Evolutionary conservation across 2,888 invertebrate genomes (phyloP).

Genomic region (Galerucella pusilla): DNA sequence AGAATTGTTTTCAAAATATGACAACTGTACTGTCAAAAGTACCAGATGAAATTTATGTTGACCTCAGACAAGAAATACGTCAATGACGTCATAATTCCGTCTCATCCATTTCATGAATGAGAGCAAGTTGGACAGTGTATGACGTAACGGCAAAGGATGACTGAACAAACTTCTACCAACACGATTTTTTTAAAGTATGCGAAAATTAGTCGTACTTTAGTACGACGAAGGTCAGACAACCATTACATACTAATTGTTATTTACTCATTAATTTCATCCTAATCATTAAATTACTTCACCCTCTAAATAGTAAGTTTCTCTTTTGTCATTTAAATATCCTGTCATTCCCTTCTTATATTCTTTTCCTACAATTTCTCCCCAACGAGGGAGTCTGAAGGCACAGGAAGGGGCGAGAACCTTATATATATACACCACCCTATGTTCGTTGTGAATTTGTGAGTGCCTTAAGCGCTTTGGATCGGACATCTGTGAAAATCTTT

Average conservation of each 20-base stretch:
- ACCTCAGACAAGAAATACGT: too few relatives aligned
- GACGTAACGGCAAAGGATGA: too few relatives aligned
- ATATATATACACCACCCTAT: not conserved
- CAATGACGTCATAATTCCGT: too few relatives aligned
- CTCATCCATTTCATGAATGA: too few relatives aligned
- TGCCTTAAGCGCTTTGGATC: conserved; percentile 1
- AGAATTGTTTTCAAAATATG: too few relatives aligned
- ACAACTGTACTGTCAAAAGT: too few relatives aligned
- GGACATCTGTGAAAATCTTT: not conserved
- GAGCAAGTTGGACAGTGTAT: too few relatives aligned
- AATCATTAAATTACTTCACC: not conserved
- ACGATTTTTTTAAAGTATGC: conserved; percentile 8
- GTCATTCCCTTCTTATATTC: not conserved
- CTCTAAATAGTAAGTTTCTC: not conserved
- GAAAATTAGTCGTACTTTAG: conserved; percentile 24
- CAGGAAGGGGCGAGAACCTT: conserved; percentile 3
- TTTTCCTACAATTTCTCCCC: not conserved
- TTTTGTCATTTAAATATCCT: conserved; percentile 5
- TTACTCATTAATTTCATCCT: not conserved
- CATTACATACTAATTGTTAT: not conserved
- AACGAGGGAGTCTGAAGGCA: not conserved
- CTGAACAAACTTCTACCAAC: too few relatives aligned
- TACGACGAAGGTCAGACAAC: conserved; percentile 25
- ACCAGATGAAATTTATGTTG: too few relatives aligned
- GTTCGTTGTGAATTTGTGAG: not conserved